Evolutionary conservation across 2,888 invertebrate species (phyloP), one percentile per base, ranked within the genome.

Genomic region (Epinotia ramella): DNA sequence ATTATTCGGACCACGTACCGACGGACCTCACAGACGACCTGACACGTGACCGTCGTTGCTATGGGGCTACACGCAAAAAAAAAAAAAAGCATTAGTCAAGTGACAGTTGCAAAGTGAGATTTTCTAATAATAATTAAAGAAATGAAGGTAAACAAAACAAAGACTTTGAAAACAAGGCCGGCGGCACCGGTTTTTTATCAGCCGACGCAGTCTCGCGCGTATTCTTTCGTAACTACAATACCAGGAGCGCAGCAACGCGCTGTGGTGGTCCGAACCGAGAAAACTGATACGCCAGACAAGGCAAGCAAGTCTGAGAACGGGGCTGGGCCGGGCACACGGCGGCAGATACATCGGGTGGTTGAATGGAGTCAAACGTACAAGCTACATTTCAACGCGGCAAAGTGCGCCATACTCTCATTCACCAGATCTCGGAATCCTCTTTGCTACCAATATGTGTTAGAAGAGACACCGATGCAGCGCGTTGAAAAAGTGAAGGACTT

Each of bases 161-260:
- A 40, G 24, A 9, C 24, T 28, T 20, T 56, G n/a, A 33, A 66
- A 70, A 70, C 73, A 75, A 76, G 71, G 75, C 75, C 67, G 76
- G 13, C 60, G 66, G n/a, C 64, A 18, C n/a, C 60, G 18, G 73
- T 78, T 74, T 80, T 82, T 81, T 78, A 80, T 81, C 76, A 76
- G 79, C 79, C 79, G 84, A 82, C 85, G 82, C 86, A 88, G 87
- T 88, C 86, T 86, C 88, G 86, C 89, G 89, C 89, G 92, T 91
- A 92, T 91, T 93, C 91, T 93, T 93, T 91, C 91, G 92, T 92
- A 92, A 93, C 90, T 86, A 81, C 86, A 89, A 86, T 92, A 94
- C 93, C 84, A 94, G 94, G 94, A 91, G 87, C 84, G 83, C 88
- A 93, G 87, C 89, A 87, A 80, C 80, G 81, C 84, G 79, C 82